A percentile compares a stretch with the other conserved stretches of the same genome.
These are phyloP conservation scores for Tichodroma muraria DNA, from an alignment of 2,113 vertebrate species.

Conservation along the genomic window DNA sequence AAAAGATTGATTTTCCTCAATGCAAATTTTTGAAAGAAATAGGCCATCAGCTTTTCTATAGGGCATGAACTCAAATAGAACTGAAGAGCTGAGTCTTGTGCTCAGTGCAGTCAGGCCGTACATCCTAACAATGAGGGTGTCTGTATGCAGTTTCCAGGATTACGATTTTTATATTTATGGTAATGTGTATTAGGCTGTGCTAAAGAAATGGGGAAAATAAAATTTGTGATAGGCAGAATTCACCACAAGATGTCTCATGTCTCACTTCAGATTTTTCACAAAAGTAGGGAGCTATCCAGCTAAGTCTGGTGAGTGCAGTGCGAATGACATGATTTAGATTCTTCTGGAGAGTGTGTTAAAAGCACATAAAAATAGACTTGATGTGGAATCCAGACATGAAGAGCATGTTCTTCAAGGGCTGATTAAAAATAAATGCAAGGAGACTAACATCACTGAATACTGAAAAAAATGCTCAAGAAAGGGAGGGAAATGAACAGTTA, in stretches of 20 bases:
- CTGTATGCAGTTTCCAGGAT: not conserved
- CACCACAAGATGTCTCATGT: conserved; percentile 60
- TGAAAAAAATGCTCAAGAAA: not conserved
- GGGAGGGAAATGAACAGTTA: not conserved
- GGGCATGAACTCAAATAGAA: not conserved
- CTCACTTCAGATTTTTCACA: not conserved
- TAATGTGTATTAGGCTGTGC: not conserved
- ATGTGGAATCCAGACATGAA: not conserved
- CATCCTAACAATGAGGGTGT: not conserved
- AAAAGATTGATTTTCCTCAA: not conserved
- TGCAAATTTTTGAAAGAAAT: not conserved
- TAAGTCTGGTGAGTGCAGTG: not conserved
- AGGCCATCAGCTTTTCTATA: not conserved
- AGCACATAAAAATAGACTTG: conserved; percentile 21
- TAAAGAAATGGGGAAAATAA: not conserved
- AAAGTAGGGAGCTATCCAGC: not conserved
- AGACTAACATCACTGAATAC: not conserved
- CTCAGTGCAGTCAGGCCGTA: not conserved
- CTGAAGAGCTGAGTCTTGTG: not conserved
- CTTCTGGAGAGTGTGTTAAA: conserved; percentile 1
- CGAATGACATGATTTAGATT: not conserved
- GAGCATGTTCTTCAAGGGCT: not conserved
- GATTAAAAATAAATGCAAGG: not conserved
- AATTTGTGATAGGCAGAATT: not conserved
- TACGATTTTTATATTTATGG: not conserved